Percentiles rank a stretch among this genome's conserved stretches.
These are phyloP conservation scores for Cynocephalus volans DNA, from an alignment of 2,113 vertebrate species.

Conservation along the genomic window DNA sequence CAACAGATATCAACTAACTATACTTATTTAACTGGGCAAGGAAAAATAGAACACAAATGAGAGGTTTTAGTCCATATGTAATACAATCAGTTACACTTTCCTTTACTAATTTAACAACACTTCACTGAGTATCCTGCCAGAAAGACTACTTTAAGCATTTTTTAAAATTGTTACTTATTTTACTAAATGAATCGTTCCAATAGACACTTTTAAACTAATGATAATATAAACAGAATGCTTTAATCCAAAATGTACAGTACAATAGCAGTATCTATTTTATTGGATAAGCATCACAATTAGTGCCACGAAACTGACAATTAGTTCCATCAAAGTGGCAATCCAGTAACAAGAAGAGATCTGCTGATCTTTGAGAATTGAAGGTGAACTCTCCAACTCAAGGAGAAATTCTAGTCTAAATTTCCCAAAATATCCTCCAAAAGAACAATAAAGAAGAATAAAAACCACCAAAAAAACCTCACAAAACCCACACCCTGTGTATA, in stretches of 20 bases:
- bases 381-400: background rate
- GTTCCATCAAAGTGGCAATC: no score
- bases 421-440: background rate
- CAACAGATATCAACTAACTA: background rate
- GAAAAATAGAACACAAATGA: background rate
- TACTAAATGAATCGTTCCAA: background rate
- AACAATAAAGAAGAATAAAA: background rate
- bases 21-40: background rate
- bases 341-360: background rate
- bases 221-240: background rate
- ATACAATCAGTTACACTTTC: background rate
- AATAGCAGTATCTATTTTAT: background rate
- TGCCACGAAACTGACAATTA: background rate
- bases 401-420: background rate
- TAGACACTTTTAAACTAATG: constrained; percentile 30
- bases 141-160: constrained; percentile 13
- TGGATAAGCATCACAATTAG: constrained; percentile 19
- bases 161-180: constrained; percentile 42
- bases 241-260: background rate
- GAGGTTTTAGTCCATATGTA: background rate
- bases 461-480: background rate
- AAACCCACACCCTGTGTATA: background rate
- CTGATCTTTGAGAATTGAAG: background rate
- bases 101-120: constrained; percentile 47
- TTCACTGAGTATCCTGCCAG: background rate